Conservation (phyloP, 2,113 vertebrate genomes). For the Ptyas mucosa region DNA sequence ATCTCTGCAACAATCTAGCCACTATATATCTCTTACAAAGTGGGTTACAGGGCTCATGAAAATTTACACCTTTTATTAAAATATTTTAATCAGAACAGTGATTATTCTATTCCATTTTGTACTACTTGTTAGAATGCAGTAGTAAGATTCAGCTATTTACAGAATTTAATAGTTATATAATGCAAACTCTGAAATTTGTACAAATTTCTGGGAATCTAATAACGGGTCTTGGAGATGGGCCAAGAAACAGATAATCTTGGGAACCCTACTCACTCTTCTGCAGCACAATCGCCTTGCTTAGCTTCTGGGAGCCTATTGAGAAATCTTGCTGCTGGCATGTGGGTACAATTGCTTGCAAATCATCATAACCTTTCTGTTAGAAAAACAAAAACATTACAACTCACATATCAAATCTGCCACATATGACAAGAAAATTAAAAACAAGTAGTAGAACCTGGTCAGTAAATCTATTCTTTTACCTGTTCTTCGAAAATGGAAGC, state of each 20-base stretch:
- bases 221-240: background rate
- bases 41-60: background rate
- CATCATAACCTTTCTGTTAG: slow-evolving; percentile 93
- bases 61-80: background rate
- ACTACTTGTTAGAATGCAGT: background rate
- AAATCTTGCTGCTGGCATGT: slow-evolving; percentile 96
- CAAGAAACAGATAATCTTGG: background rate
- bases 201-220: background rate
- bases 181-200: background rate
- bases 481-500: background rate
- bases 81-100: background rate
- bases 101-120: background rate
- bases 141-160: background rate
- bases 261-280: slow-evolving; percentile 89
- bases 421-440: background rate
- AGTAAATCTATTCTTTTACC: background rate
- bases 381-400: slow-evolving; percentile 15
- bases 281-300: slow-evolving; percentile 93
- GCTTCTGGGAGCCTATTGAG: slow-evolving; percentile 88
- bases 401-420: background rate
- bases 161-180: background rate
- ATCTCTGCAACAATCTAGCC: background rate
- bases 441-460: background rate
- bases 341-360: slow-evolving; percentile 92
- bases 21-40: background rate